Conservation (phyloP, 2,888 invertebrate species). For the Drosophila merina region DNA sequence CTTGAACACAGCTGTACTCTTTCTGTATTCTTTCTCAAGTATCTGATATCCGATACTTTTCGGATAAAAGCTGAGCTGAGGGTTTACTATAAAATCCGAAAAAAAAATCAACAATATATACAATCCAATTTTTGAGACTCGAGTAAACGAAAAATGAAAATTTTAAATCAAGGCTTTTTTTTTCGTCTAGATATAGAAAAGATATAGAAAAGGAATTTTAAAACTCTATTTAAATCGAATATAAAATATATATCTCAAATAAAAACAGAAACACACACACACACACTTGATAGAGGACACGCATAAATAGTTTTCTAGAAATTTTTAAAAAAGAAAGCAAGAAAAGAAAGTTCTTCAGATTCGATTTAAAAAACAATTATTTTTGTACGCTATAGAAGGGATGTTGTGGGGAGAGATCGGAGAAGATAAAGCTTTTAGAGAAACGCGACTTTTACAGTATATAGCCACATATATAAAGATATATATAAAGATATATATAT, state of each 20-base stretch:
- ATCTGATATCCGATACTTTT: background rate
- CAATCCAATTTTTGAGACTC: conserved; percentile 48
- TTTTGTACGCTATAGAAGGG: conserved; percentile 39
- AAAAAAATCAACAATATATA: conserved; percentile 6
- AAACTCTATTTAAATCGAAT: conserved; percentile 22
- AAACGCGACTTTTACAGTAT: conserved; percentile 35
- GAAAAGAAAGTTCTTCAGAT: conserved; percentile 27
- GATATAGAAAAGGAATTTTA: conserved; percentile 36
- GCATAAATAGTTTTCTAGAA: conserved; percentile 68
- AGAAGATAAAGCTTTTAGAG: conserved; percentile 42
- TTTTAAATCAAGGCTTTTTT: conserved; percentile 36
- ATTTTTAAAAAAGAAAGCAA: conserved; percentile 58
- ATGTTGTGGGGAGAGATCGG: background rate
- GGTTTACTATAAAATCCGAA: conserved; percentile 9
- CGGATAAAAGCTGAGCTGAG: conserved; percentile 11
- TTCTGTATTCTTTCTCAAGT: background rate
- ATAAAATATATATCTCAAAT: conserved; percentile 5
- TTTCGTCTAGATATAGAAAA: conserved; percentile 28
- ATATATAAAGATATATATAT: conserved; percentile 1
- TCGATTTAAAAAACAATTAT: conserved; percentile 25
- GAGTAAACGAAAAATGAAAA: conserved; percentile 1
- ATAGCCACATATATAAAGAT: conserved; percentile 10
- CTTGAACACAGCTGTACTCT: background rate
- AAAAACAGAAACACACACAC: background rate
- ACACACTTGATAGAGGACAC: conserved; percentile 4